Conservation (phyloP, 2,797 vertebrate species). For the Poecilia wingei region DNA sequence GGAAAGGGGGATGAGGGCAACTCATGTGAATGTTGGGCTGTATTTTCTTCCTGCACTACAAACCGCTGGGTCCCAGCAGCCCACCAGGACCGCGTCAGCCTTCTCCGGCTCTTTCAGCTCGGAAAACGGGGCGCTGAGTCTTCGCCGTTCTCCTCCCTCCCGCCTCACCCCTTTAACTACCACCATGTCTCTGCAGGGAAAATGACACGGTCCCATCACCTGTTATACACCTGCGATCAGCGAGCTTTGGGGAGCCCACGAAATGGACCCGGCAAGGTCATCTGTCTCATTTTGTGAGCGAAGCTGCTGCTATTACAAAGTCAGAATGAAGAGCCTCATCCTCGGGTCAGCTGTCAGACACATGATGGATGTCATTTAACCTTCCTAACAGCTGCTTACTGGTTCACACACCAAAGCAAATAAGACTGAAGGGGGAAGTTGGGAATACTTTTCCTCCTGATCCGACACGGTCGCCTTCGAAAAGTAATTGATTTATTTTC, state of each 20-base stretch:
- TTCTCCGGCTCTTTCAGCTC: not conserved
- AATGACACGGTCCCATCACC: conserved; percentile 58
- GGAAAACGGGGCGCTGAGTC: not conserved
- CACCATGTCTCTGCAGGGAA: conserved; percentile 12
- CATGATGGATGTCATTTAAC: conserved; percentile 77
- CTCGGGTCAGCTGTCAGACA: conserved; percentile 67
- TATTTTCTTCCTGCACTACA: conserved; percentile 47
- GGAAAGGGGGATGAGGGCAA: conserved; percentile 14
- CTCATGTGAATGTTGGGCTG: conserved; percentile 46
- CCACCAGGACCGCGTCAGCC: conserved; percentile 37
- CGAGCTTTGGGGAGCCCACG: conserved; percentile 46
- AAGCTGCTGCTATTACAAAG: conserved; percentile 75
- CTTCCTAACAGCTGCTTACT: conserved; percentile 68
- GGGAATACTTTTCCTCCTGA: conserved; percentile 47
- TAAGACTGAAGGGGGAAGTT: conserved; percentile 41
- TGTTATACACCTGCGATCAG: conserved; percentile 45
- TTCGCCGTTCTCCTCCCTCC: not conserved
- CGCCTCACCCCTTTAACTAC: conserved; percentile 6
- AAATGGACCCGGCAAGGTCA: conserved; percentile 65
- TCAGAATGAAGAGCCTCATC: conserved; percentile 76
- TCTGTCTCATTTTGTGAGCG: conserved; percentile 72
- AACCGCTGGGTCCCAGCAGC: conserved; percentile 41
- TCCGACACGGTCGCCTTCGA: conserved; percentile 25
- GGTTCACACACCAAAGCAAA: conserved; percentile 65
- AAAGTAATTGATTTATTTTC: conserved; percentile 63